Percentiles rank a stretch among this genome's conserved stretches.
These are phyloP conservation scores for Magallana ariakensis DNA, from an alignment of 1,140 invertebrate species.

Conservation along the genomic window DNA sequence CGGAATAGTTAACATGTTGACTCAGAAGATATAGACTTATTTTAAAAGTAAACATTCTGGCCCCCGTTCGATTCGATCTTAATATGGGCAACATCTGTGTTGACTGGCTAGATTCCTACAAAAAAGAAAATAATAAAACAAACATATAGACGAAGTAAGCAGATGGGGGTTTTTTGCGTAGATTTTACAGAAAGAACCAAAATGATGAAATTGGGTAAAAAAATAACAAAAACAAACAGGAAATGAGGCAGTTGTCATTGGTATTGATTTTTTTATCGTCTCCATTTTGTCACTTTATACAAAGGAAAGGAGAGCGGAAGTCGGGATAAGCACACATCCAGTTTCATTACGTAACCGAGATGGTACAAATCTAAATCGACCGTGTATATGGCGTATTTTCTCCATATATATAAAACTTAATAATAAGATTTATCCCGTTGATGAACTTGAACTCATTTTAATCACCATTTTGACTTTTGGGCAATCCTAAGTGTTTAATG, in stretches of 20 bases:
- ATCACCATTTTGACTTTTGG: not conserved
- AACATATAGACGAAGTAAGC: not conserved
- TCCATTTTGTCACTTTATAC: not conserved
- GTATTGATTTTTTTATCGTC: constrained; percentile 15
- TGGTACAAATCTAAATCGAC: not conserved
- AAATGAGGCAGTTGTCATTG: not conserved
- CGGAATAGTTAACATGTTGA: not conserved
- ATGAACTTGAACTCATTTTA: not conserved
- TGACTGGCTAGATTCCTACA: not conserved
- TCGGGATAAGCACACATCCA: not conserved
- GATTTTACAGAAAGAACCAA: no score
- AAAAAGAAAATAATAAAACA: not conserved
- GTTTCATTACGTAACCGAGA: not conserved
- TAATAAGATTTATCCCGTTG: no score
- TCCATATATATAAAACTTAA: no score
- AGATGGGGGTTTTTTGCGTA: not conserved
- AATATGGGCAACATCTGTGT: not conserved
- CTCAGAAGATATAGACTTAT: not conserved
- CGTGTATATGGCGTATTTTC: not conserved
- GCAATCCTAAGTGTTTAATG: no score
- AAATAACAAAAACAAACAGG: constrained; percentile 10
- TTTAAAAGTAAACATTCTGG: not conserved
- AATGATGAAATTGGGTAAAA: not conserved
- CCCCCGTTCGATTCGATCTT: no score
- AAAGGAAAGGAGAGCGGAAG: not conserved